phyloP scores from a whole-genome alignment of 2,888 invertebrate species.

The Trissonchulus latispiculum region DNA sequence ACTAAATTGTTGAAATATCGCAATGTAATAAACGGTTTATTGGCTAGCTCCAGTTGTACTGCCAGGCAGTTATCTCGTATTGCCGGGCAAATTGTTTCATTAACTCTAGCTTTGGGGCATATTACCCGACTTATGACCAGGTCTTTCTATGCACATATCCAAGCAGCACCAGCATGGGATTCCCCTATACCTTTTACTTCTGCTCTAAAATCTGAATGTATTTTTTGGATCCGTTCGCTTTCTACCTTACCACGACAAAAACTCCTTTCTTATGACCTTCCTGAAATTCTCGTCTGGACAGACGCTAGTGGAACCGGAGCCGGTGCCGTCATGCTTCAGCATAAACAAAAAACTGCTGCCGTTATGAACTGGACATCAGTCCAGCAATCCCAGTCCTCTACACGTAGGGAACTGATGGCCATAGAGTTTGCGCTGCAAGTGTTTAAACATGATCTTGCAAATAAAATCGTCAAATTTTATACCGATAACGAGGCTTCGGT shows the following conservation, averaged over 20 bases:
- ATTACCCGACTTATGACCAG: constrained; percentile 2
- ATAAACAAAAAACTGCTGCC: neutral
- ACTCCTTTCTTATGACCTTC: neutral
- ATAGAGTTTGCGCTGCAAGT: neutral
- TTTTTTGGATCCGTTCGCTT: neutral
- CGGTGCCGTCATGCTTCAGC: neutral
- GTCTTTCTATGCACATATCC: neutral
- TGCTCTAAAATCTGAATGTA: neutral
- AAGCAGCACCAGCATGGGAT: neutral
- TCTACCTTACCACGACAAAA: neutral
- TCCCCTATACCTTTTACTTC: neutral
- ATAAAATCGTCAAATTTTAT: constrained; percentile 6
- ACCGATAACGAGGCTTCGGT: neutral
- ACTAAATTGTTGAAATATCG: neutral
- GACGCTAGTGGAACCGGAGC: neutral
- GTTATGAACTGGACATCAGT: neutral
- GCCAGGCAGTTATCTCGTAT: neutral
- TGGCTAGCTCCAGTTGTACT: neutral
- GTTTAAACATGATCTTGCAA: neutral
- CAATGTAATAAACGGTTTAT: neutral
- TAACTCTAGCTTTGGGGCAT: neutral
- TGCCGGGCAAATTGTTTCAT: neutral
- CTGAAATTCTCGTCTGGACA: neutral
- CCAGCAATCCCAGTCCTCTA: neutral
- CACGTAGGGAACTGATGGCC: neutral